Conservation (phyloP, 2,797 vertebrate genomes). For the Zalophus californianus region DNA sequence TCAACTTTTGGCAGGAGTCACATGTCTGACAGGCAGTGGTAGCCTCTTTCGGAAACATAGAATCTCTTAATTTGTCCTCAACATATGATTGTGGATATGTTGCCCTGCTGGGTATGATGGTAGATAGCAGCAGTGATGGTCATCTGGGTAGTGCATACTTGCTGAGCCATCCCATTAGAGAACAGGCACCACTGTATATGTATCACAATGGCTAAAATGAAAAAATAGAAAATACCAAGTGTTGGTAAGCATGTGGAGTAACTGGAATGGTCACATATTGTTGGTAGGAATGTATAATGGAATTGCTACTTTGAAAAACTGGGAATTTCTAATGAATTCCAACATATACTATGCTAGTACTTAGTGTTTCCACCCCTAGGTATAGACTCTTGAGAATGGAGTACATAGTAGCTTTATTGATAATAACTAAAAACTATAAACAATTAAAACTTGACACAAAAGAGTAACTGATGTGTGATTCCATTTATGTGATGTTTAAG, state of each 20-base stretch:
- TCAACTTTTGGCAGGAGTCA: background rate
- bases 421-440: slow-evolving; percentile 1
- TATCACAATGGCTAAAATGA: background rate
- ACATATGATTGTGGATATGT: background rate
- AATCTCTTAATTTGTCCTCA: background rate
- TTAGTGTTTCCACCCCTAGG: background rate
- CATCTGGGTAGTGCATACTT: background rate
- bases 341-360: background rate
- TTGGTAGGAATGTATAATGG: background rate
- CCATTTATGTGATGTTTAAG: background rate
- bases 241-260: background rate
- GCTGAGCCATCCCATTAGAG: background rate
- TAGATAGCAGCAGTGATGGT: background rate
- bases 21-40: background rate
- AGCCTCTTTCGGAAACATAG: background rate
- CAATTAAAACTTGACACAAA: background rate
- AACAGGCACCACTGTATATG: background rate
- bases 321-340: background rate
- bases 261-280: background rate
- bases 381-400: background rate
- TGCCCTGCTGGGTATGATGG: background rate
- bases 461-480: background rate
- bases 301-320: background rate
- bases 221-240: background rate
- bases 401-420: background rate